Conservation (phyloP, 2,797 vertebrate genomes). For the Columba guinea region DNA sequence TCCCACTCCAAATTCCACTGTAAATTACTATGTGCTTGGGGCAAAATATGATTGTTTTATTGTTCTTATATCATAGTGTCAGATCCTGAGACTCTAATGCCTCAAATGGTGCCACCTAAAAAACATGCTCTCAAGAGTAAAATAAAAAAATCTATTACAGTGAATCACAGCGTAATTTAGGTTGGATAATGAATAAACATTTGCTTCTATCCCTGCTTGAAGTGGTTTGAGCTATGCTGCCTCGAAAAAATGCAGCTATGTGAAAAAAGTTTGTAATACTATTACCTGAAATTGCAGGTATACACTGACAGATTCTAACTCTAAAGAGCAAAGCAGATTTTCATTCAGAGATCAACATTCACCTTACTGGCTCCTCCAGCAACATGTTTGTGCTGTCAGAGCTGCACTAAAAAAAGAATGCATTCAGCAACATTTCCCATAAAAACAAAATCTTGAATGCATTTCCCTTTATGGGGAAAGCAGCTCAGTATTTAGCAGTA, state of each 20-base stretch:
- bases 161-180: background rate
- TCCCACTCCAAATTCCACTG: background rate
- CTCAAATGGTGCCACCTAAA: background rate
- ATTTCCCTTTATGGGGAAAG: background rate
- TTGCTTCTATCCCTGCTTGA: background rate
- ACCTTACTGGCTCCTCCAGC: background rate
- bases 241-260: background rate
- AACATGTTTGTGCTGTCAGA: background rate
- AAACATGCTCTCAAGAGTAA: background rate
- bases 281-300: background rate
- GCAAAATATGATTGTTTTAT: background rate
- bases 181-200: background rate
- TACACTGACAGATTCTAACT: background rate
- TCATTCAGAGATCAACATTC: background rate
- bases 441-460: background rate
- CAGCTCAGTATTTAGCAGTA: background rate
- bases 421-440: background rate
- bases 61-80: background rate
- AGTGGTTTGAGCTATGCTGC: background rate
- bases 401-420: background rate
- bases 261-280: background rate
- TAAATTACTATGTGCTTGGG: background rate
- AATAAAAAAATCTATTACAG: rapidly evolving
- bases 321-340: background rate
- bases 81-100: background rate